Percentiles rank a stretch among this genome's conserved stretches.
Evolutionary conservation across 2,113 vertebrate species (phyloP).

Genomic region (Grallaria varia): DNA sequence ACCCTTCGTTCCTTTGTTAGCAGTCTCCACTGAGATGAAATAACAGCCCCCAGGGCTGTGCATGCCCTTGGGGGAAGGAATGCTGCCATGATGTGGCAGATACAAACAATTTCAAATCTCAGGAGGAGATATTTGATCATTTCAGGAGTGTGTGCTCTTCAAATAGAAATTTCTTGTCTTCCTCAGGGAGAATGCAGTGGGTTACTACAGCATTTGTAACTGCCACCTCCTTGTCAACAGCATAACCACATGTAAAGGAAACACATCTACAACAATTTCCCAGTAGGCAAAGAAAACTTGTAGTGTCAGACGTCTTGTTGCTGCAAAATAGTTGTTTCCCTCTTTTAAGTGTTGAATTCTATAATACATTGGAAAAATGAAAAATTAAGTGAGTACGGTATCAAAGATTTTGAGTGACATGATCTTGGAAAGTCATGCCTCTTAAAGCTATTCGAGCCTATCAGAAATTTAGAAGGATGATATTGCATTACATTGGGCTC

Average conservation of each 20-base stretch:
- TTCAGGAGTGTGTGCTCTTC: neutral
- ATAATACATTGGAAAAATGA: neutral
- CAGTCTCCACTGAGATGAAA: neutral
- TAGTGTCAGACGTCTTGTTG: neutral
- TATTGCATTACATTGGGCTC: neutral
- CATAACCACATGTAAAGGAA: neutral
- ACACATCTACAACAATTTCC: neutral
- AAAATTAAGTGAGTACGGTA: neutral
- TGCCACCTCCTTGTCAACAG: neutral
- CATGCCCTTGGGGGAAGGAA: neutral
- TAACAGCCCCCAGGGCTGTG: neutral
- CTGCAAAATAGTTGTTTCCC: neutral
- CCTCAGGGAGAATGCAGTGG: neutral
- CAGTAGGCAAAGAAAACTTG: neutral
- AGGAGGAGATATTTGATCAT: neutral
- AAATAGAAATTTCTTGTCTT: neutral
- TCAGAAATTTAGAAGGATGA: neutral
- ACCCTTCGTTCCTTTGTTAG: too few species aligned
- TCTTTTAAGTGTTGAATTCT: neutral
- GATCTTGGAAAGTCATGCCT: neutral
- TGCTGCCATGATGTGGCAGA: neutral
- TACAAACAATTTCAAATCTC: neutral
- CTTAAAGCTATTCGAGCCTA: neutral
- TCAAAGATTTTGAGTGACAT: neutral
- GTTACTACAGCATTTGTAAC: neutral